Base-by-base conservation (phyloP, 2,113 vertebrate species). In the Noctilio leporinus region DNA sequence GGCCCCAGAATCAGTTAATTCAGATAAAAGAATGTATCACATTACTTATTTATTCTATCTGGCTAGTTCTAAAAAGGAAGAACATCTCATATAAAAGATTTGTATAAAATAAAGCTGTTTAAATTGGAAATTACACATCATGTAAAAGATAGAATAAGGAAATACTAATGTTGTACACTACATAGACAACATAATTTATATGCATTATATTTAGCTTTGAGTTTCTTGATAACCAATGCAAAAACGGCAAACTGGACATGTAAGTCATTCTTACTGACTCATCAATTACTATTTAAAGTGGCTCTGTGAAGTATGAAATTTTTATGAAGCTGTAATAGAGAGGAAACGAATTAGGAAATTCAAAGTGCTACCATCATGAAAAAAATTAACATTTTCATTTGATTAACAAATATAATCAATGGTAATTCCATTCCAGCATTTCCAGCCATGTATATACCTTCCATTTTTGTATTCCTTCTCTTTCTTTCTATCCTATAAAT, bases 101-200 rank as follows among this genome's bases (percentile, higher is more conserved):
- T 80, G 35, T 59, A 24, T 88, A 84, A 77, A 88, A 91, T 57
- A 84, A 65, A 87, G 28, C 38, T 93, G 26, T 59, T 81, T 57
- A 86, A 72, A 81, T 86, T 53, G 76, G 57, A 95, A 91, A 77
- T 81, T 77, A 92, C 93, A 53, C 30, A 80, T 26, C 24, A 76
- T 76, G 14, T 76, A 88, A 49, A 82, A 73, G 65, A 57, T 72
- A 78, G n/a, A 62, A 51, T 65, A 78, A 69, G 45, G 30, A 45
- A 84, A 86, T 43, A 72, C 10, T 12, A 85, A 75, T 47, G 11
- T 62, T 2, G 45, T 78, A 92, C 6, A 69, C n/a, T 78, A 5
- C n/a, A n/a, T 4, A 73, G n/a, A 65, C 12, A 72, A 91, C 17
- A 43, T 43, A 45, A 80, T 80, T 69, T 35, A n/a, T 67, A 28